Base-by-base conservation (phyloP, 2,797 vertebrate genomes). In the Trematomus bernacchii region DNA sequence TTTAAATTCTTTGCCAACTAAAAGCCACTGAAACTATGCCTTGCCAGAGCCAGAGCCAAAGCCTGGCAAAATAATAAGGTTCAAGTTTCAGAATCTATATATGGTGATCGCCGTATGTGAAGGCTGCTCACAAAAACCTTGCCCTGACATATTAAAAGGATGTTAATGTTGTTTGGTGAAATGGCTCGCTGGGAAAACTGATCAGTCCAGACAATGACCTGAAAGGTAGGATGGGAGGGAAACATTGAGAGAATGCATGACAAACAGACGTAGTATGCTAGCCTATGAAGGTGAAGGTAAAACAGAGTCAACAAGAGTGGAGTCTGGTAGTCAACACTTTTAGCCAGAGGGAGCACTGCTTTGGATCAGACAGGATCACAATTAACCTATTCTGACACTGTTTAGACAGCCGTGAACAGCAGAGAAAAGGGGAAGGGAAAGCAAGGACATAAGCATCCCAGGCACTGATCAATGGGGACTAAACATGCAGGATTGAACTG, bases 321-420 rank as follows among this genome's bases (percentile, higher is more conserved):
- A 83, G 72, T 74, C 85, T 79, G 69, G 66, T 65, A 62, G 81
- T 79, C 64, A 43, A 62, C 66, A 15, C 53, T 71, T 4, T 7
- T 40, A 66, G 63, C 65, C 81, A 67, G 64, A 71, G 75, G 81
- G 73, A 87, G 58, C 30, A 1, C 75, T 77, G 83, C 73, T 79
- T 65, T 73, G 62, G 79, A 79, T 89, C 76, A 81, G 71, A 80
- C 58, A 18, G 37, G 59, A 59, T 84, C 65, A 53, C 67, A 64
- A 70, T 82, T 90, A 87, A 86, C 85, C 79, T 76, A 57, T 21
- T n/a, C 58, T 76, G 85, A 89, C 79, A 81, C 66, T 79, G 84
- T 85, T 84, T 87, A 64, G 80, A 83, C 67, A 83, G 72, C 4
- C 8, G 64, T 73, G 78, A 78, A 77, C 46, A 30, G 52, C 76